Conservation (phyloP, 2,888 invertebrate species). For the Lasiommata megera region DNA sequence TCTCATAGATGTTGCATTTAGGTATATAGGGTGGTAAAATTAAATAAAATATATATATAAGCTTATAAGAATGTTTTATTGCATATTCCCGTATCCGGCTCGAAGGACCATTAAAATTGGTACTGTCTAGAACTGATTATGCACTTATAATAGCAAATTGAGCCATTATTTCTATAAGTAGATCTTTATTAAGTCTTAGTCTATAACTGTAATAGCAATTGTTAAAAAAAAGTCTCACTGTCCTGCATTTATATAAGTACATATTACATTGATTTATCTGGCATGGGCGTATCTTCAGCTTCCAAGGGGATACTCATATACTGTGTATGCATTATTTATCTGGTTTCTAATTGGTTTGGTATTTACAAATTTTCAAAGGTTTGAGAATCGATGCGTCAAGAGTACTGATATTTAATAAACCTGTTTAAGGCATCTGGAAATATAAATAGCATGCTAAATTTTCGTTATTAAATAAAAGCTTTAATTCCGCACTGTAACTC, state of each 20-base stretch:
- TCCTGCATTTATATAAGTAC: too few species aligned
- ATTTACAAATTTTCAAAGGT: not conserved
- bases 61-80: not conserved
- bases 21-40: not conserved
- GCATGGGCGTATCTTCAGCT: too few species aligned
- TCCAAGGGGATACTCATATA: too few species aligned
- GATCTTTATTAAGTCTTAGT: not conserved
- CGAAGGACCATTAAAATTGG: not conserved
- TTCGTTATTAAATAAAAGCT: conserved; percentile 52
- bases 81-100: not conserved
- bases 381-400: conserved; percentile 29
- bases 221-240: not conserved
- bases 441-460: conserved; percentile 32
- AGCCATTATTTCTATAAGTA: not conserved
- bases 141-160: not conserved
- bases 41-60: not conserved
- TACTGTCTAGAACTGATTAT: not conserved
- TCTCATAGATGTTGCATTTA: not conserved
- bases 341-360: not conserved
- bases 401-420: conserved; percentile 32
- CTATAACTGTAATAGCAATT: not conserved
- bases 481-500: conserved; percentile 44
- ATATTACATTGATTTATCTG: too few species aligned
- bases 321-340: too few species aligned
- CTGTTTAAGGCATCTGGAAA: conserved; percentile 29